Evolutionary conservation across 1,140 invertebrate genomes (phyloP).

Genomic region (Musca domestica): DNA sequence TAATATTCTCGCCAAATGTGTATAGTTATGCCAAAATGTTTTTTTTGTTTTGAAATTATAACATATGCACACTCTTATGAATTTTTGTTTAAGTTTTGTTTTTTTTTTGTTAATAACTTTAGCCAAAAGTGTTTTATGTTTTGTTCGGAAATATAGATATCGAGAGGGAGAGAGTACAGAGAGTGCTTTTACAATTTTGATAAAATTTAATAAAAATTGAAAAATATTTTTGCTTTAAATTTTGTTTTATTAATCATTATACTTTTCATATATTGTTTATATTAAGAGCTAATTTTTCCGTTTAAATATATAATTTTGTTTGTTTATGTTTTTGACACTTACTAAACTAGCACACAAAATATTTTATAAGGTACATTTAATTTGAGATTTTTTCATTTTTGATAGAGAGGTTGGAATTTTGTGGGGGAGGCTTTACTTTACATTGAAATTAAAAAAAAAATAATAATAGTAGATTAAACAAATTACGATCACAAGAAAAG

Average conservation of each 20-base stretch:
- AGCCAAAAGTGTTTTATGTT: too few relatives aligned
- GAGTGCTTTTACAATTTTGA: slow-evolving; percentile 15
- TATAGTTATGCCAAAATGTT: too few relatives aligned
- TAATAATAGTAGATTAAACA: neutral
- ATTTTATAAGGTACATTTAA: slow-evolving; percentile 28
- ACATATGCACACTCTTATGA: too few relatives aligned
- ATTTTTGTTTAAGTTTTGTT: too few relatives aligned
- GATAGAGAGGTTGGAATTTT: slow-evolving; percentile 9
- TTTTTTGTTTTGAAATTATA: too few relatives aligned
- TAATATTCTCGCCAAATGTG: too few relatives aligned
- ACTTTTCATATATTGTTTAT: neutral
- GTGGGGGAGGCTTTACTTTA: neutral
- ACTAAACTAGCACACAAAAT: slow-evolving; percentile 27
- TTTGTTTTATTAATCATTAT: neutral
- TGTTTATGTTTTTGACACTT: slow-evolving; percentile 21
- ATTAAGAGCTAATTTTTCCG: slow-evolving; percentile 14
- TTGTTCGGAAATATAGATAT: too few relatives aligned
- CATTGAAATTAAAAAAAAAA: slow-evolving; percentile 4
- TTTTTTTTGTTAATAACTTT: too few relatives aligned
- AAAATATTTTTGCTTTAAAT: neutral
- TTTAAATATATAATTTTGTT: slow-evolving; percentile 25
- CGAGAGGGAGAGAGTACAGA: neutral
- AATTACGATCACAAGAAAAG: neutral
- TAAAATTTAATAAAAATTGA: neutral
- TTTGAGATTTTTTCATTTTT: slow-evolving; percentile 22